A percentile compares a stretch with the other conserved stretches of the same genome.
Evolutionary conservation across 2,888 invertebrate species (phyloP).

Genomic region (Sphaerophoria taeniata): DNA sequence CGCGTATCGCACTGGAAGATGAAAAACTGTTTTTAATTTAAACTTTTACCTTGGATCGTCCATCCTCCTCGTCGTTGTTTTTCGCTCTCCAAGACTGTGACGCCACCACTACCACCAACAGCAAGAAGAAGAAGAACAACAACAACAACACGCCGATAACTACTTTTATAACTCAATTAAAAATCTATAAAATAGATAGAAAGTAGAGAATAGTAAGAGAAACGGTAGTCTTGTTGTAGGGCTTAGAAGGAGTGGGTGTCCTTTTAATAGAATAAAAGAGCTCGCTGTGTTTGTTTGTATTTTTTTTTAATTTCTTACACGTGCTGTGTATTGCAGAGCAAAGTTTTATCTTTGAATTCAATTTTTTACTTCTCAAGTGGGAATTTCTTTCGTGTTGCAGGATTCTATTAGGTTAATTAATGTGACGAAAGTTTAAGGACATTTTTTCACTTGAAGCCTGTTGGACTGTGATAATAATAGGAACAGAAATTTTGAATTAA

Average conservation of each 20-base stretch:
- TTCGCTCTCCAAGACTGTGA: background rate
- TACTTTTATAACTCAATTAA: slow-evolving; percentile 68
- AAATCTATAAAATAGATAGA: slow-evolving; percentile 60
- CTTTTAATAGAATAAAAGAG: background rate
- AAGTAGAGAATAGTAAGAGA: background rate
- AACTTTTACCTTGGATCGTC: slow-evolving; percentile 45
- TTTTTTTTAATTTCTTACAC: slow-evolving; percentile 11
- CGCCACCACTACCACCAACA: background rate
- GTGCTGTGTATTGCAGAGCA: background rate
- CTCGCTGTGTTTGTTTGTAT: background rate
- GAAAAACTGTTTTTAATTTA: slow-evolving; percentile 60
- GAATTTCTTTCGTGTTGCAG: background rate
- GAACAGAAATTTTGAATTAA: too few relatives aligned
- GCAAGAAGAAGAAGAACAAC: background rate
- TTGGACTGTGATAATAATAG: too few relatives aligned
- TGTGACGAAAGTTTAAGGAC: background rate
- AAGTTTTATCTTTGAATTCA: background rate
- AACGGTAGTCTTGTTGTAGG: background rate
- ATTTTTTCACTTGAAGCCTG: too few relatives aligned
- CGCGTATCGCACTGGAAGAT: slow-evolving; percentile 11
- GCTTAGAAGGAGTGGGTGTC: background rate
- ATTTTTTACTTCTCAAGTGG: background rate
- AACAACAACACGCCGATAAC: slow-evolving; percentile 53
- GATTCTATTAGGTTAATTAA: slow-evolving; percentile 8
- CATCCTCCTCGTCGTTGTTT: background rate